Evolutionary conservation across 2,888 invertebrate genomes (phyloP), one percentile per base, ranked within the genome.

Genomic region (Drosophila merina): DNA sequence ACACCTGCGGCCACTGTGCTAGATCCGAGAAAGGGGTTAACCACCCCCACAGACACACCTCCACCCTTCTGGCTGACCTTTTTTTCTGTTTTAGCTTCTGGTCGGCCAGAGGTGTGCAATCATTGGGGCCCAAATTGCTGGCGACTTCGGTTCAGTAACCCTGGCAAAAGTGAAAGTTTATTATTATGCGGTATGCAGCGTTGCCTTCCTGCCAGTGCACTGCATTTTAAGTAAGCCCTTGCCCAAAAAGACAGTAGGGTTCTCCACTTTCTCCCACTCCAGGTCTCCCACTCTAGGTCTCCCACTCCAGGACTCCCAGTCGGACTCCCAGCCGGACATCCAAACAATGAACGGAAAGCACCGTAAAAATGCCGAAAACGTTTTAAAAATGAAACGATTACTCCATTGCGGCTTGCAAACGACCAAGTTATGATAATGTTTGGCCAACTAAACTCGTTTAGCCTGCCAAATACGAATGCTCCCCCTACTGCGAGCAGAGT

Each of bases 371-470:
- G 75, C 75, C 78, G 78, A 81, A 86, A 88, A 88, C 86, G 84
- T 87, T 87, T 81, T 85, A 73, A 87, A 83, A 88, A 86, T 73
- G 86, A 81, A 81, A 81, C 83, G 83, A 86, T 84, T 83, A 88
- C 83, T 77, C 80, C 86, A 88, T 88, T 88, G 88, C 80, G 88
- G 84, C 86, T 74, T 83, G 75, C 83, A 84, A 87, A 88, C 88
- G 88, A 86, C 86, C 86, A 88, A 85, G 88, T 85, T 85, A 85
- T 85, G 84, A 85, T 85, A 88, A 85, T 85, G 86, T 86, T 83
- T 88, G 82, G 75, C 84, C 88, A 88, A 86, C 84, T 88, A 88
- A 84, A 85, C 86, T 88, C 83, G 88, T 84, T 84, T 84, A 86
- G 77, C 57, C 72, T 75, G 85, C 84, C 81, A 86, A 86, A 77